A percentile compares a stretch with the other conserved stretches of the same genome.
phyloP scores from a whole-genome alignment of 2,888 invertebrate genomes.

The Trichopria drosophilae region DNA sequence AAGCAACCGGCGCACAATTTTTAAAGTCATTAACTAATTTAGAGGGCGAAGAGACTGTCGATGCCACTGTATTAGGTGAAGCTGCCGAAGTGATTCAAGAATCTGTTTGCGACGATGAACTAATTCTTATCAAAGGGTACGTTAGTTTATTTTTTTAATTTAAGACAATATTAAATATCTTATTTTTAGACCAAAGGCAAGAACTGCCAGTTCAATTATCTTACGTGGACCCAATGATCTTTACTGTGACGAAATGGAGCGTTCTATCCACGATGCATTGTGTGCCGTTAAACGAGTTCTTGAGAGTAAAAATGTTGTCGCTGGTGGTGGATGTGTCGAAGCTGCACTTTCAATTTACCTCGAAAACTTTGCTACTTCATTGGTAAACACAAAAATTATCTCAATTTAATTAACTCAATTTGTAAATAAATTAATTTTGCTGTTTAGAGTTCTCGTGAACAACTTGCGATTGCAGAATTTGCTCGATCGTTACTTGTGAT shows the following conservation, averaged over 20 bases:
- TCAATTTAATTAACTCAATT: not conserved
- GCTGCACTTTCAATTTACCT: constrained; percentile 97
- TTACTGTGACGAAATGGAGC: constrained; percentile 99
- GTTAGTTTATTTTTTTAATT: too few species aligned
- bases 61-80: constrained; percentile 87
- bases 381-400: constrained; percentile 64
- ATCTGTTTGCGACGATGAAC: constrained; percentile 94
- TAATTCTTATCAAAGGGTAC: constrained; percentile 93
- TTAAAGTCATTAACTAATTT: constrained; percentile 94
- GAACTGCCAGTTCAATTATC: constrained; percentile 94
- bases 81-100: constrained; percentile 96
- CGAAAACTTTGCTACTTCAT: constrained; percentile 98
- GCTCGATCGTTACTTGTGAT: constrained; percentile 90
- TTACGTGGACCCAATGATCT: constrained; percentile 98
- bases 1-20: constrained; percentile 93
- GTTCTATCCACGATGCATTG: constrained; percentile 96
- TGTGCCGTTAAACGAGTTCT: constrained; percentile 96
- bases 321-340: constrained; percentile 97
- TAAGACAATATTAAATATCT: too few species aligned
- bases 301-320: constrained; percentile 91
- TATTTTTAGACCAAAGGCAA: constrained; percentile 76
- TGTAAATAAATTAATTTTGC: not conserved
- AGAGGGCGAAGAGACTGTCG: constrained; percentile 98
- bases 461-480: constrained; percentile 87
- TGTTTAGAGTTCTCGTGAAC: constrained; percentile 97